Evolutionary conservation across 1,140 invertebrate species (phyloP).

Genomic region (Lasioglossum baleicum): DNA sequence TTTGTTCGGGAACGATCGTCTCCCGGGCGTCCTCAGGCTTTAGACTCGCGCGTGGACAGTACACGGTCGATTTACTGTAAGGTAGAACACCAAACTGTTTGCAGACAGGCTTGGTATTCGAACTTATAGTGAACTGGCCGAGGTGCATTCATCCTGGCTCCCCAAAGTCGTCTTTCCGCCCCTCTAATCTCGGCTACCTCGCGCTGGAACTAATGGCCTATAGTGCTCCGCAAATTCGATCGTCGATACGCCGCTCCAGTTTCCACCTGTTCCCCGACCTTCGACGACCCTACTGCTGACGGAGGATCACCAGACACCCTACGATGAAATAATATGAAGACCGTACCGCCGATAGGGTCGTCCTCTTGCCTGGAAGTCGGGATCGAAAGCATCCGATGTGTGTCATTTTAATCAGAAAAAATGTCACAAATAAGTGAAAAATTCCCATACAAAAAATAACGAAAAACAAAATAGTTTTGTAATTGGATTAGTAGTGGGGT

Average conservation of each 20-base stretch:
- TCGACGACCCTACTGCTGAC: no score
- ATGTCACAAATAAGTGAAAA: no score
- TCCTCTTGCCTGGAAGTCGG: no score
- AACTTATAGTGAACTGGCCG: constrained; percentile 89
- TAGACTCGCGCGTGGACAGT: constrained; percentile 47
- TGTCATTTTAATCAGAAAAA: no score
- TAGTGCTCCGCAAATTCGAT: constrained; percentile 49
- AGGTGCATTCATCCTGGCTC: constrained; percentile 57
- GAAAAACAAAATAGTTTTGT: no score
- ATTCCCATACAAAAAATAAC: no score
- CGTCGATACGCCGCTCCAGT: constrained; percentile 32
- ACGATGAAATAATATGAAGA: constrained; percentile 19
- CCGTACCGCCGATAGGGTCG: background rate
- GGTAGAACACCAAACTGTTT: constrained; percentile 92
- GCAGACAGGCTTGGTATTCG: constrained; percentile 89
- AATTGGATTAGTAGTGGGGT: no score
- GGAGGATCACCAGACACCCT: background rate
- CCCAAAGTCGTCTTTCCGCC: constrained; percentile 26
- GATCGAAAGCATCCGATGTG: no score
- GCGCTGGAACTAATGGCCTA: constrained; percentile 50
- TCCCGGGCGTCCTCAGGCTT: background rate
- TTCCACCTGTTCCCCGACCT: background rate
- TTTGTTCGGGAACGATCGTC: no score
- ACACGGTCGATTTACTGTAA: constrained; percentile 88
- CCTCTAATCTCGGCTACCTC: constrained; percentile 39